Conservation (phyloP, 2,113 vertebrate genomes). For the Forbesichthys papilliferus region DNA sequence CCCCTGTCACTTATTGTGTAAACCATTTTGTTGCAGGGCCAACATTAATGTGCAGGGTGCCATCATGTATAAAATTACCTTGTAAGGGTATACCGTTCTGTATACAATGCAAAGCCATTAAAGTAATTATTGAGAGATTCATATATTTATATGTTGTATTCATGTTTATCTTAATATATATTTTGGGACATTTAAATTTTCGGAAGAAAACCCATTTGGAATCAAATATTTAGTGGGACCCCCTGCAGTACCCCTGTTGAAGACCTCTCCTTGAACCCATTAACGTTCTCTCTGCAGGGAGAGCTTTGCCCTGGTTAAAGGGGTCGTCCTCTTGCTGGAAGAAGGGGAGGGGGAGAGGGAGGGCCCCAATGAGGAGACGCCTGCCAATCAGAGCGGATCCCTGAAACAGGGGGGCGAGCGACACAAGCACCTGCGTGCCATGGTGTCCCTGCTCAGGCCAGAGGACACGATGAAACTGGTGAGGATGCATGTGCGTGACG, state of each 20-base stretch:
- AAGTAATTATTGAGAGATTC: neutral
- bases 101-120: no score
- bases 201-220: no score
- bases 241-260: no score
- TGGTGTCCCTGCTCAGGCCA: conserved; percentile 86
- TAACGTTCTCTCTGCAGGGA: conserved; percentile 73
- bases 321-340: conserved; percentile 85
- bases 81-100: no score
- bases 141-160: no score
- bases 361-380: conserved; percentile 35
- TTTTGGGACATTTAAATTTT: no score
- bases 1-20: no score
- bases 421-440: conserved; percentile 82
- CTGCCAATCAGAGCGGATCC: conserved; percentile 27
- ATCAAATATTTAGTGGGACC: no score
- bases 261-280: neutral
- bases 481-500: conserved; percentile 37
- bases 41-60: no score
- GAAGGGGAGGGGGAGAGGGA: conserved; percentile 72
- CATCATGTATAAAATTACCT: no score
- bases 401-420: conserved; percentile 46
- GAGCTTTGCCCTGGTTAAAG: conserved; percentile 90
- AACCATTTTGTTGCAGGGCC: no score
- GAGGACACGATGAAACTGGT: conserved; percentile 91
- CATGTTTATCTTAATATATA: no score